phyloP scores from a whole-genome alignment of 2,797 vertebrate species.

The Jordanella pulchra region DNA sequence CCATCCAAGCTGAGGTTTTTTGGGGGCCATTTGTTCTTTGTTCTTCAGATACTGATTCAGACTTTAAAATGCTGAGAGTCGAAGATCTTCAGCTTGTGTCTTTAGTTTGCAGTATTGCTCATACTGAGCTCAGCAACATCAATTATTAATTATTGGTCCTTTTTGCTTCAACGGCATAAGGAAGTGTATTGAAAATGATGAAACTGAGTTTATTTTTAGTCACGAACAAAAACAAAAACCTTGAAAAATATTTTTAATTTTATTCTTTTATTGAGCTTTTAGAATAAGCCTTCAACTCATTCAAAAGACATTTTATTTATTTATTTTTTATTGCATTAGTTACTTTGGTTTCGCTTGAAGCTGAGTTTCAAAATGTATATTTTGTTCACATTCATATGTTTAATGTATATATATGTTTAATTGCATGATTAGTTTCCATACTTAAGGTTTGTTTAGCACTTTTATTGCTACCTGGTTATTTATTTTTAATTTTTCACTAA shows the following conservation, averaged over 20 bases:
- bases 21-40: background rate
- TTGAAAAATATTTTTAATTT: background rate
- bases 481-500: too few relatives aligned
- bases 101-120: background rate
- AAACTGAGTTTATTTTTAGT: background rate
- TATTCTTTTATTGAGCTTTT: background rate
- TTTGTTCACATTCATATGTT: background rate
- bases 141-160: background rate
- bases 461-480: too few relatives aligned
- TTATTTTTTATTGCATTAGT: background rate
- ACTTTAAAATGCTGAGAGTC: background rate
- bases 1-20: background rate
- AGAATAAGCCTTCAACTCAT: background rate
- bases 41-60: constrained; percentile 1
- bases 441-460: too few relatives aligned
- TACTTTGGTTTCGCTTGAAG: background rate
- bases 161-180: background rate
- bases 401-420: background rate
- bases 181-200: background rate
- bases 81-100: background rate
- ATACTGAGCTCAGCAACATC: background rate
- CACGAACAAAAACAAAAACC: background rate
- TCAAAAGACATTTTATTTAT: too few relatives aligned
- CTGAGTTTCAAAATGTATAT: background rate
- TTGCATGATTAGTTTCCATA: background rate